A percentile compares a stretch with the other conserved stretches of the same genome.
Conservation (phyloP, 2,797 vertebrate genomes). For the Sebastes hopkinsi region DNA sequence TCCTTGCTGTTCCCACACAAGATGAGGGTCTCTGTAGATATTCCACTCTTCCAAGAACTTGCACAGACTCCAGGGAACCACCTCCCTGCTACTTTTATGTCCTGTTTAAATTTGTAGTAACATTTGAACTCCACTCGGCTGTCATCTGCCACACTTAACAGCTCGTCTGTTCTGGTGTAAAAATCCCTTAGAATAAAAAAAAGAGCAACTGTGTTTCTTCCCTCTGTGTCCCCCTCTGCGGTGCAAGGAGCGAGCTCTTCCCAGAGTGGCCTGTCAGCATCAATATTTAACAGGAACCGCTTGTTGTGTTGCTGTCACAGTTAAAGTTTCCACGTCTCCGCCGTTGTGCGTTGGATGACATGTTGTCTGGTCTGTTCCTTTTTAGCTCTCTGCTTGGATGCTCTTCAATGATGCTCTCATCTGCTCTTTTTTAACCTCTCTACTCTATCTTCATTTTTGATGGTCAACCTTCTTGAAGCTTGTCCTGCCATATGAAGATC, state of each 20-base stretch:
- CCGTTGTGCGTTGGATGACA: conserved; percentile 12
- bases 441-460: neutral
- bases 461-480: conserved; percentile 11
- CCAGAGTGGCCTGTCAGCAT: conserved; percentile 64
- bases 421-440: neutral
- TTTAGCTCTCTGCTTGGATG: neutral
- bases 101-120: conserved; percentile 30
- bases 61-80: conserved; percentile 13
- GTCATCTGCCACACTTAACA: conserved; percentile 25
- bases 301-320: conserved; percentile 62
- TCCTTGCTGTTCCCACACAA: neutral
- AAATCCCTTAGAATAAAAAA: conserved; percentile 40
- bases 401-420: neutral
- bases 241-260: conserved; percentile 45
- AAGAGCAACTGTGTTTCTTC: conserved; percentile 21
- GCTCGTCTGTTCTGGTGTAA: conserved; percentile 21
- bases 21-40: conserved; percentile 18
- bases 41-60: conserved; percentile 7
- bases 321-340: conserved; percentile 49
- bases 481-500: neutral
- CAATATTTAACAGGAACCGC: conserved; percentile 73
- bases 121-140: conserved; percentile 7
- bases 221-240: conserved; percentile 19
- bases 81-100: conserved; percentile 1
- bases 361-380: conserved; percentile 18